A percentile compares a stretch with the other conserved stretches of the same genome.
phyloP scores from a whole-genome alignment of 2,888 invertebrate species.

The Lucinisca nassula region DNA sequence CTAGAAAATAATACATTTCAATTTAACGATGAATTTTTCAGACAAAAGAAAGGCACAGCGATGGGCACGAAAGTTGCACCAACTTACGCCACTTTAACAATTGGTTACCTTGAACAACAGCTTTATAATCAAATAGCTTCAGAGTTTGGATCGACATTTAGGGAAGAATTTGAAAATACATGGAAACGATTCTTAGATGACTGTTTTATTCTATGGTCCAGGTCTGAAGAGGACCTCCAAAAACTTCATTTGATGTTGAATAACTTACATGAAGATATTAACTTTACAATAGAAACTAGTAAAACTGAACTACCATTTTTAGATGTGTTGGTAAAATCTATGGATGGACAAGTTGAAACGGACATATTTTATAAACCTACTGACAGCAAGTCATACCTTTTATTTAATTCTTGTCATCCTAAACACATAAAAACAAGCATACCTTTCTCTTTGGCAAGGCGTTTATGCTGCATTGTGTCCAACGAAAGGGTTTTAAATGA shows the following conservation, averaged over 20 bases:
- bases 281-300: background rate
- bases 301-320: background rate
- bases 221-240: background rate
- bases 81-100: too few species aligned
- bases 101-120: background rate
- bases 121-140: background rate
- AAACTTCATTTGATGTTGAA: background rate
- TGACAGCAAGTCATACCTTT: background rate
- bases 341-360: background rate
- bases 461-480: background rate
- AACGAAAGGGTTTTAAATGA: too few species aligned
- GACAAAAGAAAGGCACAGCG: too few species aligned
- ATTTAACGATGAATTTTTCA: too few species aligned
- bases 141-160: background rate
- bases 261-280: background rate
- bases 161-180: background rate
- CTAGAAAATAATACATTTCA: too few species aligned
- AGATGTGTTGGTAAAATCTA: background rate
- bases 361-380: constrained; percentile 5
- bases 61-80: too few species aligned
- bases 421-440: background rate
- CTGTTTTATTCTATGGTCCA: background rate
- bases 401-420: background rate
- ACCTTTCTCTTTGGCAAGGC: background rate
- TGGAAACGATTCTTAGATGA: background rate